Base-by-base conservation (phyloP, 1,140 invertebrate genomes). In the Drosophila baimaii region DNA sequence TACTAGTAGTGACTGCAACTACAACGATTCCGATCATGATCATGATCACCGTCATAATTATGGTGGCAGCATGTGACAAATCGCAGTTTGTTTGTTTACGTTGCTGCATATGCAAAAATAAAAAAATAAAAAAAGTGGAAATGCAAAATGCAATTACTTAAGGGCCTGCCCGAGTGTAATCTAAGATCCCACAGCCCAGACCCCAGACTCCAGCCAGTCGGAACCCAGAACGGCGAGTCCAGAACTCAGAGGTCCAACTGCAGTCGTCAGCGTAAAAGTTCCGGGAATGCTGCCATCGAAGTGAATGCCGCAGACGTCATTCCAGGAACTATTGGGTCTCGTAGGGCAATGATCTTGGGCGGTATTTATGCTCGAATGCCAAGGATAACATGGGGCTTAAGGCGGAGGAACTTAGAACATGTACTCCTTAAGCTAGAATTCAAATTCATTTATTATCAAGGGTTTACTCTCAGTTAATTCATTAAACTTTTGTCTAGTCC, bases 121-220 rank as follows among this genome's bases (percentile, higher is more conserved):
- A 17, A 62, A 76, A 65, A 75, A 62, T 27, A 47, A 15, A 17
- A 62, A 76, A 65, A 23, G 61, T 33, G 25, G 39, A 70, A 52
- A 55, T 71, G 81, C 64, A 59, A 74, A 86, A 69, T 69, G 79
- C 79, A 79, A 86, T 86, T 86, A 88, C 82, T 86, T 70, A 17
- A 44, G 37, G 31, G 51, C 49, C 31, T 9, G 47, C 51, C 49
- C 71, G 15, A 33, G 35, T 66, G 65, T 69, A 69, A 69, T 69
- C 70, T 73, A 71, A 73, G 55, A 72, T 49, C 52, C 43, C 59
- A 29, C 9, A 33, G 29, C 33, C 13, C 23, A n/a, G n/a, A 39
- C 8, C 15, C 49, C 47, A 63, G 47, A 25, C 43, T 21, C 23
- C 27, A 64, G 37, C 31, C n/a, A n/a, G n/a, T n/a, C n/a, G 57